Evolutionary conservation across 2,888 invertebrate genomes (phyloP), one percentile per base, ranked within the genome.

Genomic region (Helleia helle): DNA sequence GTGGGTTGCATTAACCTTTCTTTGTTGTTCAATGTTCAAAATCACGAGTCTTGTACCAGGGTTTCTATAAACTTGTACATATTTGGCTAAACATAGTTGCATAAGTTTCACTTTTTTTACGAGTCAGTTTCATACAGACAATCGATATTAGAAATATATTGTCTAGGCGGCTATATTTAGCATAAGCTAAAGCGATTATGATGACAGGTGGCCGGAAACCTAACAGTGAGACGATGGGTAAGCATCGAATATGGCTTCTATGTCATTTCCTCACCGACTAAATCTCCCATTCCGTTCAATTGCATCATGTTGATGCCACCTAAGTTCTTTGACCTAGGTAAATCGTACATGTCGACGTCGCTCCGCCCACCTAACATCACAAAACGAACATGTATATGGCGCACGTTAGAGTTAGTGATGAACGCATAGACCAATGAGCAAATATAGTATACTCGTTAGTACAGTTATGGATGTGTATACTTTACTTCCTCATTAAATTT

Each of bases 301-400:
- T 73, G 79, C 71, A 68, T 74, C 71, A 80, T 64, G 56, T 59
- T 56, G 65, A 76, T 70, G 71, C 72, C 71, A 43, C 74, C 71
- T 54, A 68, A 53, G 40, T 55, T 59, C 52, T 65, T 60, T 61
- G 59, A 43, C 62, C 71, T 62, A 69, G 54, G 55, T 56, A 65
- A 66, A 51, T 51, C 49, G 51, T 56, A 48, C 52, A 62, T 50
- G 44, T 62, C 51, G 57, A 54, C 60, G 62, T 72, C 76, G 68
- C 74, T 80, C 83, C 83, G 80, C 68, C 83, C 84, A 84, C 84
- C 84, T 84, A 81, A 60, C 83, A 81, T 76, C 80, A 61, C 41
- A 54, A 52, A 43, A 50, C 39, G 46, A 53, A n/a, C n/a, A 38
- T 46, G 41, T 36, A 38, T 18, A 39, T 17, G 30, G 26, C 18